Conservation (phyloP, 2,888 invertebrate genomes). For the Hoplodrina ambigua region DNA sequence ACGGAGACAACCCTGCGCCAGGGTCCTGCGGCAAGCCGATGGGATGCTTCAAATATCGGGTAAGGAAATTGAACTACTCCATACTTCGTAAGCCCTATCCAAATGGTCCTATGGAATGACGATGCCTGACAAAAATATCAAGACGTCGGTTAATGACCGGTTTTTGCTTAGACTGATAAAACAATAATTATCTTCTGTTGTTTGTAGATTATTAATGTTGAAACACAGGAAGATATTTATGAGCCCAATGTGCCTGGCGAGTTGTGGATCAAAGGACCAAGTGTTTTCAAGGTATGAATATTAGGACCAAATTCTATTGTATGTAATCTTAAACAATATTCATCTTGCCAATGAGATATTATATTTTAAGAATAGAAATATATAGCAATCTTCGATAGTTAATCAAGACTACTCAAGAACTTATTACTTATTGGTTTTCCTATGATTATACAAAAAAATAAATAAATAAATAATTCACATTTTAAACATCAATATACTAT, state of each 20-base stretch:
- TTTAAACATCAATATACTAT: too few species aligned
- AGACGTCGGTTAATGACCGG: too few species aligned
- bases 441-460: too few species aligned
- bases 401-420: too few species aligned
- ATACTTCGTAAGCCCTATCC: background rate
- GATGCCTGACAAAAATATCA: background rate
- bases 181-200: conserved; percentile 32
- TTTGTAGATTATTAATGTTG: conserved; percentile 84
- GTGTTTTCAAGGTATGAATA: conserved; percentile 80
- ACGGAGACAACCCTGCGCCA: conserved; percentile 59
- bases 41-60: conserved; percentile 75
- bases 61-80: conserved; percentile 51
- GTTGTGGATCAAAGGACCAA: conserved; percentile 86
- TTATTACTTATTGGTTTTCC: too few species aligned
- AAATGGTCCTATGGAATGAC: background rate
- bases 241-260: conserved; percentile 87
- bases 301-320: background rate
- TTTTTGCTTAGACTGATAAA: too few species aligned
- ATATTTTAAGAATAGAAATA: too few species aligned
- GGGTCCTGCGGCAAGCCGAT: conserved; percentile 75
- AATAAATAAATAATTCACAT: too few species aligned
- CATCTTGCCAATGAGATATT: too few species aligned
- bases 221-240: conserved; percentile 80
- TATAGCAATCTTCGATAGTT: too few species aligned
- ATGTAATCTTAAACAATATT: too few species aligned